Conservation (phyloP, 2,888 invertebrate genomes). For the Aplocera efformata region DNA sequence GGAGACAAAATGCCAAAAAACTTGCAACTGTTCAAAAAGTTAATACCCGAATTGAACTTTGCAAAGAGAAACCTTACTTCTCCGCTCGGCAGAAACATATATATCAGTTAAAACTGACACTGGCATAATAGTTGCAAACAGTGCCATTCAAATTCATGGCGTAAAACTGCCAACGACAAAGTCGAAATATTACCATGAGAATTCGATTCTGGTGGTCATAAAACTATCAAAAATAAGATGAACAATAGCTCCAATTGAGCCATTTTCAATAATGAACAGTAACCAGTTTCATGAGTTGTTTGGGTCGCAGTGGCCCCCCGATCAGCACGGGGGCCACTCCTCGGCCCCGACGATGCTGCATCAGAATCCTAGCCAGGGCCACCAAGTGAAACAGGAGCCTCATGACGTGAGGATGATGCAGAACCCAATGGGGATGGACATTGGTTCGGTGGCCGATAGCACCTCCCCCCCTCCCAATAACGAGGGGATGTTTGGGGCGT, state of each 20-base stretch:
- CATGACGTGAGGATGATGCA: constrained; percentile 58
- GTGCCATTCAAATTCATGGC: constrained; percentile 70
- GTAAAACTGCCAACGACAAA: constrained; percentile 70
- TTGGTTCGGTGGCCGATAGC: constrained; percentile 78
- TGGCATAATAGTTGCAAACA: constrained; percentile 55
- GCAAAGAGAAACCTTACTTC: constrained; percentile 73
- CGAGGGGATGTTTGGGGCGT: constrained; percentile 70
- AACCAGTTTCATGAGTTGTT: constrained; percentile 74
- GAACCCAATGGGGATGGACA: constrained; percentile 65
- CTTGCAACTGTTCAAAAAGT: constrained; percentile 71
- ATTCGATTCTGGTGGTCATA: constrained; percentile 60
- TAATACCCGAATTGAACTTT: constrained; percentile 74
- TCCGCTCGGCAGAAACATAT: constrained; percentile 67
- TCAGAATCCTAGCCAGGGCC: constrained; percentile 47
- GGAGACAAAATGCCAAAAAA: constrained; percentile 79
- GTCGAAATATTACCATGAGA: constrained; percentile 66
- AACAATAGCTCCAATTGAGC: constrained; percentile 14
- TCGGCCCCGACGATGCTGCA: constrained; percentile 73
- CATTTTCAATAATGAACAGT: constrained; percentile 54
- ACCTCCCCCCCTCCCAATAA: constrained; percentile 81
- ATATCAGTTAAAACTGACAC: constrained; percentile 59
- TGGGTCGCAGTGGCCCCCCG: constrained; percentile 77
- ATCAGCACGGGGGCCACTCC: constrained; percentile 71
- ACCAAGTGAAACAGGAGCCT: constrained; percentile 60
- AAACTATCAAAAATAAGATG: constrained; percentile 39